These are phyloP conservation scores for Telenomus remus DNA, from an alignment of 1,140 invertebrate species.

Conservation along the genomic window DNA sequence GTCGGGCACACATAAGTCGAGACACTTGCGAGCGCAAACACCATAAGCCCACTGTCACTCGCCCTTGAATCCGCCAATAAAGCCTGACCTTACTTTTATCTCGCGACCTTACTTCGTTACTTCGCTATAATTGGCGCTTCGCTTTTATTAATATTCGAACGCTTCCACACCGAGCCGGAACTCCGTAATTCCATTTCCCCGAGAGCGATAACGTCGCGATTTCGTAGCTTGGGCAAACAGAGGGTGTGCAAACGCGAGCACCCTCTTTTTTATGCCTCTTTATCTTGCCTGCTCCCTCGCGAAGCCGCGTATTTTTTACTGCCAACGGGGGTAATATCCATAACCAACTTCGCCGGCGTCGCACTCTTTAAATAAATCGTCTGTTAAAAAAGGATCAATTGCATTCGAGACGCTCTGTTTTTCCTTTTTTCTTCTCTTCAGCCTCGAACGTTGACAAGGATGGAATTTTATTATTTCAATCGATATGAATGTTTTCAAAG, in stretches of 20 bases:
- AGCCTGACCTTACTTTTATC: constrained; percentile 25
- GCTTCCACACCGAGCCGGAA: constrained; percentile 20
- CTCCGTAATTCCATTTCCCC: constrained; percentile 48
- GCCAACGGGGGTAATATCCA: constrained; percentile 54
- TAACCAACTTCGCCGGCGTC: constrained; percentile 38
- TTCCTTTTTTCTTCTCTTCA: background rate
- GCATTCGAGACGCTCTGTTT: constrained; percentile 22
- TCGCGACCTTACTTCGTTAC: background rate
- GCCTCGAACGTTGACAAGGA: too few relatives aligned
- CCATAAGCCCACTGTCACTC: constrained; percentile 26
- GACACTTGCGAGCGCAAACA: background rate
- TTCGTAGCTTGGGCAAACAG: constrained; percentile 46
- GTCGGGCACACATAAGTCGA: constrained; percentile 12
- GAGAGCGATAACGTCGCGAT: constrained; percentile 46
- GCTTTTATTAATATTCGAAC: constrained; percentile 18
- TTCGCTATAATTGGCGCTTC: constrained; percentile 12
- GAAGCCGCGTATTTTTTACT: constrained; percentile 50
- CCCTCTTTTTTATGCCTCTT: constrained; percentile 51
- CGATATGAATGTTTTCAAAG: too few relatives aligned
- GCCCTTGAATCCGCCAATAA: constrained; percentile 8
- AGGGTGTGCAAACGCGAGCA: constrained; percentile 30
- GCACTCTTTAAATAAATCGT: constrained; percentile 47
- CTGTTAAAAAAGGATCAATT: constrained; percentile 44
- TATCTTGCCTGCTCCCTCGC: constrained; percentile 46
- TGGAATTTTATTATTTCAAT: too few relatives aligned